Base-by-base conservation (phyloP, 2,797 vertebrate species). In the Choloepus didactylus region DNA sequence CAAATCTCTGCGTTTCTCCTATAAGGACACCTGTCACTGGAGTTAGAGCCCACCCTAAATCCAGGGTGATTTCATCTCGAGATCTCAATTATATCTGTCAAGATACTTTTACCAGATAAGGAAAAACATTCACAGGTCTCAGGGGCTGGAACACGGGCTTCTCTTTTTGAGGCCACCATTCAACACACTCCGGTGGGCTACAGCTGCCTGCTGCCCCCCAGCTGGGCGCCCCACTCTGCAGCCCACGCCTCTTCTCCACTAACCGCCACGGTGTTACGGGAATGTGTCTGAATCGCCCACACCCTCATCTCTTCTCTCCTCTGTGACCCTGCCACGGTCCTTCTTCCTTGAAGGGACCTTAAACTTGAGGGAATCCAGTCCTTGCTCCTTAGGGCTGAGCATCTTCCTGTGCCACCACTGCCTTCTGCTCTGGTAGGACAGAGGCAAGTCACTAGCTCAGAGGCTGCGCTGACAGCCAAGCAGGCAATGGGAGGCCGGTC, bases 241-340 rank as follows among this genome's bases (percentile, higher is more conserved):
- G 44, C 10, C 14, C 18, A 31, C 16, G 10, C 0, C 44, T 49
- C 21, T 41, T 82, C 5, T 19, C 4, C 9, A 21, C 15, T 44
- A 41, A 27, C 41, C 6, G 35, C 35, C 41, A 5, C 5, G 5
- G 51, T 18, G 38, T 14, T n/a, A 15, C 19, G 19, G 15, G 35
- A 16, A 51, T 5, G 9, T 1, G 4, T 27, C 73, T 44, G n/a
- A 41, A 60, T 15, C 5, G 23, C 12, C 2, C 1, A 27, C 9
- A 67, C 62, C 1, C 0, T 3, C 2, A 1, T 19, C 35, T 87
- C 41, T 64, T 51, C 46, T 69, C 23, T 76, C 18, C 54, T 49
- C 35, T 15, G 8, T 1, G 12, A 44, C 18, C 12, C 18, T 29
- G 6, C 19, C 3, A 5, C 0, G 10, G 14, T 27, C 16, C 29